Percentiles rank a stretch among this genome's conserved stretches.
Evolutionary conservation across 35 echinoderm and acorn worm species (phyloP).

Genomic region (Ptychodera flava): DNA sequence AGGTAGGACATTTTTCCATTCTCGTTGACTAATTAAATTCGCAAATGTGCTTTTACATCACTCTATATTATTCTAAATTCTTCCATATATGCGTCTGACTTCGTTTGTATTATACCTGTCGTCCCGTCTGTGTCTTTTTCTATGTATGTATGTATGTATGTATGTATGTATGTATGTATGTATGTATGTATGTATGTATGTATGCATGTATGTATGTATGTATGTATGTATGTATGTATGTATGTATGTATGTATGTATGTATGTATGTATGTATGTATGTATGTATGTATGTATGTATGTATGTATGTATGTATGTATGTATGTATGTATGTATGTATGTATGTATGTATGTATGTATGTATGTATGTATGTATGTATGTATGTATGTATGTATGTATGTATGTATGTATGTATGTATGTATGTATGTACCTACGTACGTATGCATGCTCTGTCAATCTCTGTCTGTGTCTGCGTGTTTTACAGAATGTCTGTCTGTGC

Average conservation of each 20-base stretch:
- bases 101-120: too few relatives aligned
- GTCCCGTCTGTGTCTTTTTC: background rate
- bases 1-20: too few relatives aligned
- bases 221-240: background rate
- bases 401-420: background rate
- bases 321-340: slow-evolving; percentile 2
- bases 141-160: slow-evolving; percentile 2
- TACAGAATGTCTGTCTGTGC: background rate
- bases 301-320: background rate
- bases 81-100: too few relatives aligned
- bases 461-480: background rate
- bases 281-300: background rate
- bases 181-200: slow-evolving; percentile 2
- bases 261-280: background rate
- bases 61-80: too few relatives aligned
- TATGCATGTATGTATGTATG: background rate
- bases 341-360: slow-evolving; percentile 2
- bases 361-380: background rate
- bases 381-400: background rate
- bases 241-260: background rate
- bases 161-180: slow-evolving; percentile 2
- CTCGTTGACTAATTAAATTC: too few relatives aligned
- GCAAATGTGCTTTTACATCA: too few relatives aligned
- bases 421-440: background rate
- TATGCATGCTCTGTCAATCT: background rate